phyloP scores from a whole-genome alignment of 1,140 invertebrate species.

The Zaprionus ornatus region DNA sequence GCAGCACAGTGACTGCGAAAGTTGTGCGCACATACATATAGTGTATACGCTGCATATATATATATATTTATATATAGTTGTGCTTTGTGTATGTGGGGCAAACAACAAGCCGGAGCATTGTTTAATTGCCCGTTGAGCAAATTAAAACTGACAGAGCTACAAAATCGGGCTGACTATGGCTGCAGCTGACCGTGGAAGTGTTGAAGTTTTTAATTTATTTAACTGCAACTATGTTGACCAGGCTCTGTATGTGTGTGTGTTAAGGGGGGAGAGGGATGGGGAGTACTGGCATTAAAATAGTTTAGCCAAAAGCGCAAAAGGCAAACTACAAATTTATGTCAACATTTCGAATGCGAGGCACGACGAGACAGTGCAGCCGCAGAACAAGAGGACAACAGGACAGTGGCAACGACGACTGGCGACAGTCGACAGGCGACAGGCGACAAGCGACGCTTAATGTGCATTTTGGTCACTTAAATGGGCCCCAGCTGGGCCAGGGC shows the following conservation, averaged over 20 bases:
- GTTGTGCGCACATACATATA: neutral
- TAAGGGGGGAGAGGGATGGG: neutral
- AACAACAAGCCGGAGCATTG: constrained; percentile 28
- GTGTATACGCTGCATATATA: neutral
- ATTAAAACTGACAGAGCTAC: constrained; percentile 40
- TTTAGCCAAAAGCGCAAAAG: constrained; percentile 58
- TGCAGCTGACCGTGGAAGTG: constrained; percentile 30
- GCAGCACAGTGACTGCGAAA: constrained; percentile 14
- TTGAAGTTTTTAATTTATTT: constrained; percentile 66
- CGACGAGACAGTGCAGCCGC: constrained; percentile 37
- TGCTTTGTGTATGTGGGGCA: neutral
- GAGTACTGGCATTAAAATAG: constrained; percentile 50
- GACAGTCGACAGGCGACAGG: constrained; percentile 38
- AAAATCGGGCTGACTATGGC: constrained; percentile 28
- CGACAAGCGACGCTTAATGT: constrained; percentile 55
- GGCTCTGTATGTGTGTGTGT: neutral
- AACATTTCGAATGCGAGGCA: constrained; percentile 64
- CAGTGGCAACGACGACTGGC: constrained; percentile 19
- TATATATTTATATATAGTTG: neutral
- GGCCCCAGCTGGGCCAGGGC: constrained; percentile 38
- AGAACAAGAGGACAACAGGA: constrained; percentile 29
- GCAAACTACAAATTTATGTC: constrained; percentile 64
- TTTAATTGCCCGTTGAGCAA: constrained; percentile 48
- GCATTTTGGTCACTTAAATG: constrained; percentile 66
- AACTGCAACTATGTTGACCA: constrained; percentile 43